Evolutionary conservation across 1,140 invertebrate genomes (phyloP), one percentile per base, ranked within the genome.

Genomic region (Ostrea denselamellosa): DNA sequence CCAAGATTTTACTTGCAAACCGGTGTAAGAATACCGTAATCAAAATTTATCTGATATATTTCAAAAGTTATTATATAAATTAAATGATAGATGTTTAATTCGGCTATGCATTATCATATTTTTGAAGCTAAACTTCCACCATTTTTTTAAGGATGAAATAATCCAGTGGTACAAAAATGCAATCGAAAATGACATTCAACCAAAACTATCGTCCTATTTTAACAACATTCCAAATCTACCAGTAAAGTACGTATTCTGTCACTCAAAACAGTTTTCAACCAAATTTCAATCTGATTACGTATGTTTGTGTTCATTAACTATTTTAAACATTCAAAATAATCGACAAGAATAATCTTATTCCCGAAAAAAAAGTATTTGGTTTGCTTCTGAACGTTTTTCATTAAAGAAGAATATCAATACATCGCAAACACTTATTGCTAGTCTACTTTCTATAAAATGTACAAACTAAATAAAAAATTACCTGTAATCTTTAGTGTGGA

Each of bases 111-210:
- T 44, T 1, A 44, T 44, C 34, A 44, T 44, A 44, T 2, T 5
- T 44, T 44, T 44, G 34, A 44, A 25, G 25, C 0, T 34, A 56
- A 28, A 44, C 9, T 52, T 84, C 0, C 8, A 22, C 2, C 10
- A 44, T 54, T 10, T 53, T 86, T 44, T 53, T 44, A 4, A 56
- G 28, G 58, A 85, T 19, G 54, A 77, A 62, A 90, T 95, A 5
- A 62, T 95, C 44, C 71, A 91, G 12, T 89, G 87, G 0, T 95
- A 93, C 86, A 92, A 93, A 68, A 58, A 94, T 53, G 91, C 94
- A 9, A 91, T 94, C 8, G 90, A 91, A 51, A 87, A 94, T 17
- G 88, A 90, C 25, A 94, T 95, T 53, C 25, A 89, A 9, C 94
- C 93, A 2, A 91, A 92, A 28, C 82, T 93, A 12, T 28, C 86